Conservation (phyloP, 2,797 vertebrate species). For the Galago senegalensis region DNA sequence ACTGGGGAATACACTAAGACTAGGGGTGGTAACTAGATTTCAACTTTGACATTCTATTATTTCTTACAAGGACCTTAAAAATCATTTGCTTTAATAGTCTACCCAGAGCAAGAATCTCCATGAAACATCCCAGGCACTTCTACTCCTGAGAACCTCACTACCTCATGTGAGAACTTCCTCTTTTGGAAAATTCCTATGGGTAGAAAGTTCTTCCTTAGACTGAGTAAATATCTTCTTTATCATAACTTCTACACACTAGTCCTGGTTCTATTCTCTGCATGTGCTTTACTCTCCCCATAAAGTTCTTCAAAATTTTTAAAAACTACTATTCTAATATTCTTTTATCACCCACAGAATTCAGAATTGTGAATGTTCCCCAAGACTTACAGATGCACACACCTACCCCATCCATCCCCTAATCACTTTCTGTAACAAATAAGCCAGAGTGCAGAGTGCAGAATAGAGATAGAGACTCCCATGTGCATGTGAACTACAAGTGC, state of each 20-base stretch:
- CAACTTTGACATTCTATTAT: constrained; percentile 1
- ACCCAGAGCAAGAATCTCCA: neutral
- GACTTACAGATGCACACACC: neutral
- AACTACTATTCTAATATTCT: neutral
- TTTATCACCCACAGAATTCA: constrained; percentile 20
- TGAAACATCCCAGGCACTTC: constrained; percentile 13
- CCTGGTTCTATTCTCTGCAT: neutral
- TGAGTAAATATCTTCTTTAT: neutral
- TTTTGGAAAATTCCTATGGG: neutral
- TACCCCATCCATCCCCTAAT: neutral
- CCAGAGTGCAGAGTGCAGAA: neutral
- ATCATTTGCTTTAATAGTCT: constrained; percentile 24
- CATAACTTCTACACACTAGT: neutral
- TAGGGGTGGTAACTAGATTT: neutral
- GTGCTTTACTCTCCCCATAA: neutral
- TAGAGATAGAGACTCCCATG: neutral
- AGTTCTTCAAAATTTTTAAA: neutral
- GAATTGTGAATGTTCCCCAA: constrained; percentile 21
- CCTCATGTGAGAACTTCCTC: neutral
- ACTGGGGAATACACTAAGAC: neutral
- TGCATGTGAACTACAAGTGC: neutral
- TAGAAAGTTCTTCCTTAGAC: neutral
- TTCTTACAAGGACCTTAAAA: constrained; percentile 55
- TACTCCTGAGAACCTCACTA: neutral
- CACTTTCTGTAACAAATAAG: constrained; percentile 36